Evolutionary conservation across 2,888 invertebrate species (phyloP), one percentile per base, ranked within the genome.

Genomic region (Athalia rosae): DNA sequence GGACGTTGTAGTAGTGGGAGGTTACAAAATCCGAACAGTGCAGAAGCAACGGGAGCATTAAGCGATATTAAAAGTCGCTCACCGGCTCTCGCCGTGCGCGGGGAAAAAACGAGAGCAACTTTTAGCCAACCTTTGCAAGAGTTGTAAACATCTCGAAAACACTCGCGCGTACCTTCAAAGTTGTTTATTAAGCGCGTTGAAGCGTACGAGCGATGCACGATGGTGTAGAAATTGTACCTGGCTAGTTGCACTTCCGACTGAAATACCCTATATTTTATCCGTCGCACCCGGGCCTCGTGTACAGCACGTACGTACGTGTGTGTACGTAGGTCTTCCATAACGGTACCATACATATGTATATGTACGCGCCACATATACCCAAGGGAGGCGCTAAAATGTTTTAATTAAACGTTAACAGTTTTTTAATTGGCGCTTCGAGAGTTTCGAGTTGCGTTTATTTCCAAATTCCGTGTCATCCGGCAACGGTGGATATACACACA

Each of bases 371-470:
- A 43, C 15, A 64, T 79, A 64, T 79, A 74, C 47, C 78, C 63
- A 63, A 67, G 76, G 83, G 82, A 80, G 79, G 77, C 79, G 79
- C 80, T 79, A 81, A 83, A 84, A 83, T 82, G 81, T 82, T 87
- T 84, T 85, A 85, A 86, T 86, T 84, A 85, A 85, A 84, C 85
- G 83, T 82, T 83, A 86, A 84, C 84, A 85, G 82, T 84, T 86
- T 87, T 28, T 86, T 84, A 84, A 86, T 86, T 84, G 83, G 82
- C 76, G 80, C 79, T 83, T 76, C 80, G 79, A 79, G 81, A 81
- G 81, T 78, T 77, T 73, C 79, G 82, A 82, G 82, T 81, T 79
- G 79, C 81, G 82, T 85, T 83, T 82, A 86, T 86, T 86, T 84
- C 76, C 77, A 79, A 80, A 79, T 82, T 83, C 84, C 82, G 58